Evolutionary conservation across 2,888 invertebrate species (phyloP), one percentile per base, ranked within the genome.

Genomic region (Hipparchia semele): DNA sequence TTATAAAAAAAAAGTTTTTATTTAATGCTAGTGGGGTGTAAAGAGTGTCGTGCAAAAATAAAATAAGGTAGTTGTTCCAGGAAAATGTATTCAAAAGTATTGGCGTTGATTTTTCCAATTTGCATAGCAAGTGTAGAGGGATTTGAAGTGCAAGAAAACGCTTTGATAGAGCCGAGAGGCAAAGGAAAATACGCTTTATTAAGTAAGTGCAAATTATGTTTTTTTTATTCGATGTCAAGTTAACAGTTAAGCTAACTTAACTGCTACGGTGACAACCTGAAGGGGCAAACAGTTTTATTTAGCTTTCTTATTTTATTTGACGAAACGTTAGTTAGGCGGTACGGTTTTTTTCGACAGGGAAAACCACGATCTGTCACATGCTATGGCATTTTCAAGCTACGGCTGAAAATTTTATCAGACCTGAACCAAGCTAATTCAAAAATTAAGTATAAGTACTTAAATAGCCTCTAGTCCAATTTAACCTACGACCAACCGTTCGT

Each of bases 111-210:
- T 46, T n/a, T 70, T n/a, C 46, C 64, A 12, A 13, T 70, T 54
- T 70, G 33, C 45, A 46, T 79, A 58, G 72, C 74, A 59, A 75
- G 73, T 56, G 82, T 77, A 8, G 77, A 79, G 58, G 77, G 79
- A 45, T 69, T 76, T 10, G 82, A 84, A 68, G 75, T 76, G 39
- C 78, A 80, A 70, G 79, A 80, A 70, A 81, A 74, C 49, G 82
- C 78, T 61, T 69, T 80, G 9, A 88, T 80, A 6, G 90, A 91
- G 77, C 84, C 86, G 2, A 84, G 92, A 76, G 92, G 91, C 23
- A 91, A 88, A 81, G 89, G 82, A 46, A 89, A 90, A 83, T 91
- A 85, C 75, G 92, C 92, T 2, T 80, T 92, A 68, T 75, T 92
- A 76, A 90, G 92, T 92, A 80, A 90, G 92, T 92, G 79, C 12